Evolutionary conservation across 2,113 vertebrate genomes (phyloP).

Genomic region (Numida meleagris): DNA sequence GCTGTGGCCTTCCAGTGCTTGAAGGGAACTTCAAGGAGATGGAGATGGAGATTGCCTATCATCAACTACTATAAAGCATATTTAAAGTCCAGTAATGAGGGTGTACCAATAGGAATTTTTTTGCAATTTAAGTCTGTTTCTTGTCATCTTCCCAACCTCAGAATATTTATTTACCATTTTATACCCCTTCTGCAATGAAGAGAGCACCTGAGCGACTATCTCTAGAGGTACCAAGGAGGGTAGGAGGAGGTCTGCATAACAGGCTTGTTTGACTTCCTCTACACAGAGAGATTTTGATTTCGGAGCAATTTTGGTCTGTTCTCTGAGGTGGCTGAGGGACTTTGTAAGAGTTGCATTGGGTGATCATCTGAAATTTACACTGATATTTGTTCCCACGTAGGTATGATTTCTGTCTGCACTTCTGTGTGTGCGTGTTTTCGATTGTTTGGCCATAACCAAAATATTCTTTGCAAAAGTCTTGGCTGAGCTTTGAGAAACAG

Average conservation of each 20-base stretch:
- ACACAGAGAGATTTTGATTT: not conserved
- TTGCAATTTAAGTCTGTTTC: not conserved
- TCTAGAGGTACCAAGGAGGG: not conserved
- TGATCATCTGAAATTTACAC: not conserved
- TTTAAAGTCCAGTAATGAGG: not conserved
- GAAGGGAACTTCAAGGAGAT: too few relatives aligned
- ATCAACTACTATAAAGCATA: not conserved
- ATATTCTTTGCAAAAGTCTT: not conserved
- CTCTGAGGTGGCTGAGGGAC: not conserved
- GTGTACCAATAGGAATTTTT: not conserved
- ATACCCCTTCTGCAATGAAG: not conserved
- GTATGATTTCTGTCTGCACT: not conserved
- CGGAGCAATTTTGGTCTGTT: not conserved
- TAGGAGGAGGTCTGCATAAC: not conserved
- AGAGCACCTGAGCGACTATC: not conserved
- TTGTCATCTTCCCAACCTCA: not conserved
- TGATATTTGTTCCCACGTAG: not conserved
- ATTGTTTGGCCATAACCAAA: not conserved
- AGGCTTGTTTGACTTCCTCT: not conserved
- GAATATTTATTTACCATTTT: not conserved
- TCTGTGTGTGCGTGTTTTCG: not conserved
- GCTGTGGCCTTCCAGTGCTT: too few relatives aligned
- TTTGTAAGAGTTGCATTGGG: not conserved
- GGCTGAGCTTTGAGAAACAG: not conserved
- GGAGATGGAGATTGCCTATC: not conserved